phyloP scores from a whole-genome alignment of 1,140 invertebrate species.

The Zaprionus tsacasi region DNA sequence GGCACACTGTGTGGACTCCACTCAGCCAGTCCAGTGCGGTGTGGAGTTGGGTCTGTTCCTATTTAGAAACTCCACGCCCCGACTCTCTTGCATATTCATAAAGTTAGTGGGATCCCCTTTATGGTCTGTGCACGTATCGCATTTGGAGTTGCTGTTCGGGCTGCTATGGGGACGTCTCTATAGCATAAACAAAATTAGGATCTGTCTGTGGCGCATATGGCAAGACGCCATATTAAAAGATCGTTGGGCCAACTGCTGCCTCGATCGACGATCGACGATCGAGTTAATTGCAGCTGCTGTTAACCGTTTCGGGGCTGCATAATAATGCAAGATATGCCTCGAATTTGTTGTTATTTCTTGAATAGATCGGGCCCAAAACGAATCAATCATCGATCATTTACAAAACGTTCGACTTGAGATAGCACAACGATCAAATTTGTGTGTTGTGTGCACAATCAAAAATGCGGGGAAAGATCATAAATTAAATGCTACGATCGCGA shows the following conservation, averaged over 20 bases:
- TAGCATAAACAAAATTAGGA: constrained; percentile 56
- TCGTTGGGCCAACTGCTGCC: constrained; percentile 27
- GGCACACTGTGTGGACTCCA: neutral
- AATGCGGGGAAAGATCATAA: constrained; percentile 71
- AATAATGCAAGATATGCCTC: constrained; percentile 42
- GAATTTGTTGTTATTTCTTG: constrained; percentile 31
- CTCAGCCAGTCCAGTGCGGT: constrained; percentile 7
- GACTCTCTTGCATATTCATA: constrained; percentile 73
- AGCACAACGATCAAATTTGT: constrained; percentile 59
- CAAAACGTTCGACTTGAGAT: constrained; percentile 56
- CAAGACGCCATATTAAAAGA: constrained; percentile 68
- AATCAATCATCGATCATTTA: constrained; percentile 79
- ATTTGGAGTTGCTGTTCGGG: constrained; percentile 33
- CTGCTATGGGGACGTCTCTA: constrained; percentile 57
- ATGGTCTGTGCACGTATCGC: constrained; percentile 54
- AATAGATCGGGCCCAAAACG: constrained; percentile 25
- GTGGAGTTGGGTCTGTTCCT: constrained; percentile 18
- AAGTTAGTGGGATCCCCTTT: constrained; percentile 43
- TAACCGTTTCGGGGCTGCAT: constrained; percentile 35
- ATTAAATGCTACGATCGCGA: constrained; percentile 53
- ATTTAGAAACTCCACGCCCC: constrained; percentile 60
- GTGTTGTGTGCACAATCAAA: constrained; percentile 44
- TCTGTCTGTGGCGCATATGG: constrained; percentile 54
- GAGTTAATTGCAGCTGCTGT: constrained; percentile 51
- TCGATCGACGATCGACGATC: neutral